These are phyloP conservation scores for Anticlea derivata DNA, from an alignment of 2,888 invertebrate species.

Conservation along the genomic window DNA sequence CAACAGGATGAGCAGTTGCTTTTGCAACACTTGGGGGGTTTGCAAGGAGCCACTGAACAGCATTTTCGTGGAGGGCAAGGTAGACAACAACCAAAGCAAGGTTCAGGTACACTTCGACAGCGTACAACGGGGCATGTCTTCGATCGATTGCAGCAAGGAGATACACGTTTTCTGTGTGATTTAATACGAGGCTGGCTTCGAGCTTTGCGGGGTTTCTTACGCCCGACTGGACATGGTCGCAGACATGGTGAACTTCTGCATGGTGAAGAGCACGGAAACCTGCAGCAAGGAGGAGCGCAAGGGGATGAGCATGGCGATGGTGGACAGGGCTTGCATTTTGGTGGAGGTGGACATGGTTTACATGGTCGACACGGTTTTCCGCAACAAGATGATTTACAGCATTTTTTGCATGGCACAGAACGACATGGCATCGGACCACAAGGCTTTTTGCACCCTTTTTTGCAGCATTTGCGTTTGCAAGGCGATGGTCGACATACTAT, in stretches of 20 bases:
- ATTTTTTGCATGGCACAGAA: conserved; percentile 43
- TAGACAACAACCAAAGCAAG: conserved; percentile 48
- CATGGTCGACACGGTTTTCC: conserved; percentile 39
- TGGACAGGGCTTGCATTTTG: conserved; percentile 30
- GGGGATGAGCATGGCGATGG: conserved; percentile 34
- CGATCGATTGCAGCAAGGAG: conserved; percentile 67
- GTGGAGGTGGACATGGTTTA: conserved; percentile 31
- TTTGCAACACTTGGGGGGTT: conserved; percentile 41
- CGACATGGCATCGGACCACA: conserved; percentile 46
- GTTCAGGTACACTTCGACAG: conserved; percentile 61
- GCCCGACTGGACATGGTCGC: conserved; percentile 61
- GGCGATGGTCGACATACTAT: conserved; percentile 53
- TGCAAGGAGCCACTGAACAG: conserved; percentile 45
- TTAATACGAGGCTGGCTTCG: conserved; percentile 62
- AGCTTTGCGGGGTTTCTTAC: conserved; percentile 50
- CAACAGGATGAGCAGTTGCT: conserved; percentile 44
- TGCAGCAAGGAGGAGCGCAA: conserved; percentile 24
- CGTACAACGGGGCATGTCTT: conserved; percentile 59
- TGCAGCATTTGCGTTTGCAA: conserved; percentile 50
- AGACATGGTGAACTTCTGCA: conserved; percentile 64
- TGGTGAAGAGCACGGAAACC: conserved; percentile 42
- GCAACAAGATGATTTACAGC: conserved; percentile 43
- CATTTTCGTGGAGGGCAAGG: conserved; percentile 51
- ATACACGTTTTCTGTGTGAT: conserved; percentile 55
- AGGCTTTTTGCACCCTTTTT: conserved; percentile 47